Conservation (phyloP, 2,113 vertebrate species). For the Myotis brandtii region DNA sequence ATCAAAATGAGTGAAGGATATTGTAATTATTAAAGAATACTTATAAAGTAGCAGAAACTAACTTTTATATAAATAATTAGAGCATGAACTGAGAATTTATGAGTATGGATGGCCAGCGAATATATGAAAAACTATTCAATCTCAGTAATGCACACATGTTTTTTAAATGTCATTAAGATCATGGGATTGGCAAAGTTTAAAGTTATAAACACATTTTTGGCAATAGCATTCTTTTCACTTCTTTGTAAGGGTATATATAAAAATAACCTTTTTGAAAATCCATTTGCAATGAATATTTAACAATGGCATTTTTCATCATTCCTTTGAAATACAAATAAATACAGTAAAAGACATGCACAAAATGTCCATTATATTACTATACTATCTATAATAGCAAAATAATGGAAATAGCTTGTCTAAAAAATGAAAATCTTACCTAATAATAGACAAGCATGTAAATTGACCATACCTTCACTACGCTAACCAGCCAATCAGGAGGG, state of each 20-base stretch:
- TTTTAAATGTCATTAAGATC: background rate
- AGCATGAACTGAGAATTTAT: background rate
- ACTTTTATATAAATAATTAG: background rate
- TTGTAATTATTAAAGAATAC: background rate
- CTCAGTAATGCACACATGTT: background rate
- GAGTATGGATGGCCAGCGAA: background rate
- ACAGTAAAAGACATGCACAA: background rate
- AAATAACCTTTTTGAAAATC: constrained; percentile 19
- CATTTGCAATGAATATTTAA: constrained; percentile 34
- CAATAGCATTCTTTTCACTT: background rate
- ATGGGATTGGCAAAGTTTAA: background rate
- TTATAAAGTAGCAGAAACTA: background rate
- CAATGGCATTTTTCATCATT: background rate
- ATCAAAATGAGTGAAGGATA: background rate
- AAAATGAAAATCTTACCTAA: background rate
- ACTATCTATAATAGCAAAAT: constrained; percentile 8
- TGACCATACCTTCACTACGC: no score
- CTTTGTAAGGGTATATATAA: background rate
- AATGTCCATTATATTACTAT: background rate
- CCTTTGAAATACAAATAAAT: constrained; percentile 43
- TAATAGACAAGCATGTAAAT: no score
- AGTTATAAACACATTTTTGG: constrained; percentile 33
- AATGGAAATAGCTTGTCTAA: background rate
- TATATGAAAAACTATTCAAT: background rate
- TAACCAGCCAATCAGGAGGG: no score